Evolutionary conservation across 2,797 vertebrate species (phyloP), one percentile per base, ranked within the genome.

Genomic region (Sebastes steindachneri): DNA sequence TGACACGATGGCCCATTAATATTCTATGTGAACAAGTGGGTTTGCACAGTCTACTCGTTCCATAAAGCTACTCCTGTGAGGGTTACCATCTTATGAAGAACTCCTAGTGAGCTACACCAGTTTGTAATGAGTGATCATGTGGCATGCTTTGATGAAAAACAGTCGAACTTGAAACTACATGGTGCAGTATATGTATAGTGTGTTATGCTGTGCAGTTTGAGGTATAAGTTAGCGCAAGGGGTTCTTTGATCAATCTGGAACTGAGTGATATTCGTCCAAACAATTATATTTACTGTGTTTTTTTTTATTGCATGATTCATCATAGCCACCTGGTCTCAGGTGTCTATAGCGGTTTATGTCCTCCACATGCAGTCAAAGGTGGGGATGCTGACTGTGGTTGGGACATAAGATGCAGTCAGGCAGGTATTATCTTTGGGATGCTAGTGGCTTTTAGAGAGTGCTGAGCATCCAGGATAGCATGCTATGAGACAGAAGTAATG

Each of bases 21-120:
- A 77, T 88, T 88, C 69, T n/a, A 35, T 84, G 41, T 60, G 57
- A 72, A 75, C 1, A 3, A 58, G 48, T 67, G 53, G 35, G 37
- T 63, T 86, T 75, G n/a, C 60, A 79, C 58, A 17, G 5, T 37
- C 35, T 66, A 15, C 69, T 63, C 1, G 6, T 58, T 79, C 28
- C 51, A 51, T 75, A 23, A 75, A 80, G 31, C 31, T 84, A 48
- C 63, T 76, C 76, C 77, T 65, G 17, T 45, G 68, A 75, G 75
- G 64, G 9, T 75, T 26, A 4, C 53, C 21, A 37, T 75, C 69
- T 41, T 57, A 23, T 66, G 12, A 62, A 57, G 28, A 77, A 29
- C 54, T 68, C 55, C 21, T 35, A 3, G 51, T 64, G 69, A 58
- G 41, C 63, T 63, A 48, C 37, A 64, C 54, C 21, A 45, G 57